Conservation (phyloP, 2,888 invertebrate species). For the Conus canariensis region DNA sequence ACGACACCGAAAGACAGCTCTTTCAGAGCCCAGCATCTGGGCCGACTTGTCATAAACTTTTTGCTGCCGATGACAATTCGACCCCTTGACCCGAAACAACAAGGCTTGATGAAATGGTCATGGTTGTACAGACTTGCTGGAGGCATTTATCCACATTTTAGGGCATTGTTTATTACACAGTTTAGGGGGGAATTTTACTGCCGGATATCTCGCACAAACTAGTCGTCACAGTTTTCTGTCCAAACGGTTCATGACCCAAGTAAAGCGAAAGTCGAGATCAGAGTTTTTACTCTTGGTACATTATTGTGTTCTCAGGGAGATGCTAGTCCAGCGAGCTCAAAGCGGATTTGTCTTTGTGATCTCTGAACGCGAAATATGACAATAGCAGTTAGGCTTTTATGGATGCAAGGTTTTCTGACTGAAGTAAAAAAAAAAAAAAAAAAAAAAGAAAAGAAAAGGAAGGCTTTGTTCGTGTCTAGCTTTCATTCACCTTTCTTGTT, state of each 20-base stretch:
- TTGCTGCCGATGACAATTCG: not conserved
- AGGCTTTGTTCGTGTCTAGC: too few relatives aligned
- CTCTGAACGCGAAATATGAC: not conserved
- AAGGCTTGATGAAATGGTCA: not conserved
- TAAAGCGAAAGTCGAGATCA: too few relatives aligned
- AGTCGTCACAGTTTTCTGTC: not conserved
- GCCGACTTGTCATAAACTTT: not conserved
- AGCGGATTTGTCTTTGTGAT: slow-evolving; percentile 10
- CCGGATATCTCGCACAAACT: too few relatives aligned
- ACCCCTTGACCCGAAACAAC: not conserved
- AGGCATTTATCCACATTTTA: not conserved
- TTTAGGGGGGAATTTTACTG: not conserved
- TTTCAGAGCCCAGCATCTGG: not conserved
- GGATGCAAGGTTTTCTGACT: not conserved
- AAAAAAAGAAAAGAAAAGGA: too few relatives aligned
- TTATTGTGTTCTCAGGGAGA: not conserved
- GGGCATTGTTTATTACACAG: not conserved
- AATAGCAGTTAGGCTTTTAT: not conserved
- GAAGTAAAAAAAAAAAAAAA: too few relatives aligned
- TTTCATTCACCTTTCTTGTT: too few relatives aligned
- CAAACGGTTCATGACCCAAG: not conserved
- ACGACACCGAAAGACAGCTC: slow-evolving; percentile 16
- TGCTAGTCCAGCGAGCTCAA: not conserved
- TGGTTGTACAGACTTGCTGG: not conserved
- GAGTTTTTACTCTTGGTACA: not conserved